Evolutionary conservation across 1,140 invertebrate genomes (phyloP), one percentile per base, ranked within the genome.

Genomic region (Himalopsyche phryganea): DNA sequence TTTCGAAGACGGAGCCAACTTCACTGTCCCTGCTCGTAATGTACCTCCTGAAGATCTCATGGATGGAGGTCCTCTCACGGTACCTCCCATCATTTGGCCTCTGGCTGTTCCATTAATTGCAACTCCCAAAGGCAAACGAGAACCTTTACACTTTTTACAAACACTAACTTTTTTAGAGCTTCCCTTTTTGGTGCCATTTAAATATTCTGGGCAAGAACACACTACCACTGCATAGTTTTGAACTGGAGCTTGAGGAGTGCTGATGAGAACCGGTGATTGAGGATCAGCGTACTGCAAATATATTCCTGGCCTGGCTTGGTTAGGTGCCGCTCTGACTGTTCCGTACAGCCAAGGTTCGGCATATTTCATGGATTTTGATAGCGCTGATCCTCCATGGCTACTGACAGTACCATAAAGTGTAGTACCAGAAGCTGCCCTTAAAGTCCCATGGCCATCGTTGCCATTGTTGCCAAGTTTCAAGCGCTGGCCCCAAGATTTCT

Each of bases 261-360:
- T 76, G 46, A 78, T 75, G 52, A 78, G 66, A 17, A 81, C 75
- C 28, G 81, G 79, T 18, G 81, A 77, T 48, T 82, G 69, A 14
- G 83, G 75, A 42, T 84, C 76, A 3, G 79, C 71, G 48, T 80
- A 80, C 54, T 80, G 74, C 33, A 76, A 70, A 67, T 80, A 77
- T 41, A 76, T 67, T 56, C 71, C 73, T 15, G 74, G 72, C 60
- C 77, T 38, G 33, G 51, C 9, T 61, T 66, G 69, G n/a, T 71
- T 67, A 50, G 81, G 79, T 44, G 83, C 79, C 1, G 83, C 79
- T 59, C 85, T 75, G 1, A 88, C 83, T 2, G 86, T 88, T 53
- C 88, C 87, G 65, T 91, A 91, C 1, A 91, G 79, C 88, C 88
- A 91, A 23, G 87, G 86, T 61, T 91, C 88, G 1, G 85, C 86